Evolutionary conservation across 2,113 vertebrate genomes (phyloP).

Genomic region (Cebus imitator): DNA sequence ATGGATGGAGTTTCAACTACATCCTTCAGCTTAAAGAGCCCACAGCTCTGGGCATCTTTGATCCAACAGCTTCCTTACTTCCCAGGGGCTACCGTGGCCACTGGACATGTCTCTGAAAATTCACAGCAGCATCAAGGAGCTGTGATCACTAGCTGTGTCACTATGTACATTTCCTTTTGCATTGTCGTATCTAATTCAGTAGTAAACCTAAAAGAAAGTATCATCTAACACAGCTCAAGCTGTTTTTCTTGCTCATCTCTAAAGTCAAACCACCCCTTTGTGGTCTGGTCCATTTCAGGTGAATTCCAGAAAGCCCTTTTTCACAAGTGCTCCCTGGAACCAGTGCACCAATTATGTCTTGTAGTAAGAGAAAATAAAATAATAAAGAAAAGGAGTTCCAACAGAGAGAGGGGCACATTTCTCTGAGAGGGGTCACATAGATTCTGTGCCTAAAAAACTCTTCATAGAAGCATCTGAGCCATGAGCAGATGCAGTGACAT

Average conservation of each 20-base stretch:
- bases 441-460: not conserved
- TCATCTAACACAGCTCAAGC: not conserved
- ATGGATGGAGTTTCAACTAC: not conserved
- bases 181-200: not conserved
- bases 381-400: not conserved
- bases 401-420: not conserved
- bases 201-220: not conserved
- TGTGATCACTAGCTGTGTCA: not conserved
- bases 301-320: not conserved
- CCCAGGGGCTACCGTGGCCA: not conserved
- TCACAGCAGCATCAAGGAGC: not conserved
- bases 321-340: not conserved
- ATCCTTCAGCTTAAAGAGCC: not conserved
- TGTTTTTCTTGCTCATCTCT: not conserved
- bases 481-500: not conserved
- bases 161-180: not conserved
- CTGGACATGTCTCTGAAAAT: not conserved
- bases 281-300: constrained; percentile 19
- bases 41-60: not conserved
- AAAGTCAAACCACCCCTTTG: not conserved
- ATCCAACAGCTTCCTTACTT: not conserved
- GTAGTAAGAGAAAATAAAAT: not conserved
- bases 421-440: not conserved
- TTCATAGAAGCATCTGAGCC: not conserved
- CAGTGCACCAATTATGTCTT: not conserved